phyloP scores from a whole-genome alignment of 2,113 vertebrate genomes.

The Strix uralensis region DNA sequence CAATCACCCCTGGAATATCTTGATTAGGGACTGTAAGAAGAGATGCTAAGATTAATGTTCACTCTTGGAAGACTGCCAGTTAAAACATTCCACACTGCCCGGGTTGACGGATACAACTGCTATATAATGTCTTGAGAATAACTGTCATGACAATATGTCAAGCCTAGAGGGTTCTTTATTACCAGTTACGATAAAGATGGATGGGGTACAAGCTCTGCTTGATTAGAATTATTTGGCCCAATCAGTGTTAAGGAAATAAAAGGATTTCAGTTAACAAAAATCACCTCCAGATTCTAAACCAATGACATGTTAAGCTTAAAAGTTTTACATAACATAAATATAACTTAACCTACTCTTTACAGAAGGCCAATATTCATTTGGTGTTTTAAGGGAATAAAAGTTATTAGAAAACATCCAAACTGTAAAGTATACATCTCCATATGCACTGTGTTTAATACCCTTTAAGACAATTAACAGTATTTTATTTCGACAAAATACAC shows the following conservation, averaged over 20 bases:
- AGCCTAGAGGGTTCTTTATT: constrained; percentile 53
- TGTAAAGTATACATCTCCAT: not conserved
- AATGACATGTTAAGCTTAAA: not conserved
- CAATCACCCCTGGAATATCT: constrained; percentile 94
- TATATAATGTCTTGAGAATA: constrained; percentile 58
- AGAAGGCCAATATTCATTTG: not conserved
- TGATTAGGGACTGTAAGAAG: constrained; percentile 88
- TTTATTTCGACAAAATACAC: not conserved
- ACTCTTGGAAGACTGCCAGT: constrained; percentile 65
- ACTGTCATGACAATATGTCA: constrained; percentile 60
- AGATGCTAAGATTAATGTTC: constrained; percentile 71
- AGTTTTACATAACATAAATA: not conserved
- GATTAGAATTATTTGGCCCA: not conserved
- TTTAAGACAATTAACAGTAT: not conserved
- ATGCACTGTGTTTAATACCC: not conserved
- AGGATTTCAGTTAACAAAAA: constrained; percentile 7
- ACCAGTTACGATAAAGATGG: constrained; percentile 21
- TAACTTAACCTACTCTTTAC: not conserved
- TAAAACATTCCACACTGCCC: constrained; percentile 63
- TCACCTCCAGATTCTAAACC: not conserved
- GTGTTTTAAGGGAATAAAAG: not conserved
- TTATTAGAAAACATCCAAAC: not conserved
- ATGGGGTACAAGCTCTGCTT: not conserved
- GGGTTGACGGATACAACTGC: constrained; percentile 60
- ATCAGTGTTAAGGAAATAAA: constrained; percentile 27